These are phyloP conservation scores for Pterocles burchelli DNA, from an alignment of 2,113 vertebrate species.

Conservation along the genomic window DNA sequence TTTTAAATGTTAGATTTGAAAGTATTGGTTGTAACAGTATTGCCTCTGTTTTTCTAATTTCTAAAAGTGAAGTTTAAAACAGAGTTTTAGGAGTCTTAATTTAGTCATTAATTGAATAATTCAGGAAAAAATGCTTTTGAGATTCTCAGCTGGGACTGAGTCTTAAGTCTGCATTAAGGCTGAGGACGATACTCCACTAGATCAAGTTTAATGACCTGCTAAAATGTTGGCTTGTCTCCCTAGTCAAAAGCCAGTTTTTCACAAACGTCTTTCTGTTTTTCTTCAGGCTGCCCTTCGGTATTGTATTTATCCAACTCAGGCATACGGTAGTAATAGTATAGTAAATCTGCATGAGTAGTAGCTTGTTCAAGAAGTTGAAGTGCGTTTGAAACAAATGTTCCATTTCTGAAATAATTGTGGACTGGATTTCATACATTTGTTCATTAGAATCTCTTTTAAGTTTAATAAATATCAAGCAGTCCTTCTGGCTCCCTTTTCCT, in stretches of 20 bases:
- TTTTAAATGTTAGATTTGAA: not conserved
- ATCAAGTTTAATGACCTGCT: not conserved
- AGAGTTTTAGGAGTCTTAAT: not conserved
- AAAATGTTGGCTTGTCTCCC: not conserved
- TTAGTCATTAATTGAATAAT: not conserved
- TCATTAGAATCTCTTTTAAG: constrained; percentile 34
- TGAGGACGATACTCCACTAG: not conserved
- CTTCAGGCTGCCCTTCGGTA: not conserved
- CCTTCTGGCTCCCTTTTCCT: constrained; percentile 35
- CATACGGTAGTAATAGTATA: not conserved
- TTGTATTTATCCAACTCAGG: not conserved
- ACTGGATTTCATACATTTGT: not conserved
- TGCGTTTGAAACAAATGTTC: not conserved
- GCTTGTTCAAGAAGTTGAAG: not conserved
- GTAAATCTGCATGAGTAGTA: not conserved
- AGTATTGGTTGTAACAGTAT: not conserved
- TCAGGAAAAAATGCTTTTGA: not conserved
- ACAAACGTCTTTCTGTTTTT: not conserved
- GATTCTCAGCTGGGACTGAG: not conserved
- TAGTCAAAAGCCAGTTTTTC: not conserved
- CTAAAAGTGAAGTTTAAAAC: not conserved
- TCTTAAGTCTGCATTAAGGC: not conserved
- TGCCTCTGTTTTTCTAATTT: not conserved
- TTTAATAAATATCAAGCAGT: constrained; percentile 50
- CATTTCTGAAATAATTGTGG: not conserved